Evolutionary conservation across 2,113 vertebrate genomes (phyloP).

Genomic region (Poeciliopsis occidentalis): DNA sequence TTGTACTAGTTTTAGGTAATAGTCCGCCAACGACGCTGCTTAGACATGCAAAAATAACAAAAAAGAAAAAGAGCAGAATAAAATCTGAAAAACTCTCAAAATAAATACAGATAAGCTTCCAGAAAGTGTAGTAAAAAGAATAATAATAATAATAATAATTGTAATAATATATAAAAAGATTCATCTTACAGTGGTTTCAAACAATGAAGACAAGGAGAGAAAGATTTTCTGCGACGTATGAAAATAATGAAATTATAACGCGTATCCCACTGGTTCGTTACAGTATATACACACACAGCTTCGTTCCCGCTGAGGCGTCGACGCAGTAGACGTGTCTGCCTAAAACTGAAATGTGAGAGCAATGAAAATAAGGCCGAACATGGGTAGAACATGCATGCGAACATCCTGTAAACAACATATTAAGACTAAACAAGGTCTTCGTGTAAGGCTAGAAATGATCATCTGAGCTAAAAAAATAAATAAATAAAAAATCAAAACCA

Average conservation of each 20-base stretch:
- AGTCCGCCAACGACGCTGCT: constrained; percentile 55
- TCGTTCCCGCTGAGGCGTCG: constrained; percentile 38
- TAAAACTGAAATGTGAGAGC: constrained; percentile 62
- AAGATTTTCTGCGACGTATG: constrained; percentile 43
- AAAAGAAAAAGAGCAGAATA: constrained; percentile 29
- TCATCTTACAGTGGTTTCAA: constrained; percentile 58
- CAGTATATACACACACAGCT: constrained; percentile 7
- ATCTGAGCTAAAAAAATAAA: constrained; percentile 51
- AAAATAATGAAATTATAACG: constrained; percentile 48
- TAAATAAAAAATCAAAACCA: no score
- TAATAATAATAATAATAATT: constrained; percentile 55
- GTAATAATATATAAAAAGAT: constrained; percentile 58
- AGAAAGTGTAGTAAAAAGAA: constrained; percentile 73
- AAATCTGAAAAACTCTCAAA: constrained; percentile 70
- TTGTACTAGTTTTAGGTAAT: constrained; percentile 43
- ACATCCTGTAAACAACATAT: constrained; percentile 80
- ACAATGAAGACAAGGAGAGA: constrained; percentile 61
- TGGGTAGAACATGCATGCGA: constrained; percentile 78
- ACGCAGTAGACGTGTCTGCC: constrained; percentile 48
- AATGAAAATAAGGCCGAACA: constrained; percentile 82
- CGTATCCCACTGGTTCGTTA: neutral
- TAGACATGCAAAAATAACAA: constrained; percentile 66
- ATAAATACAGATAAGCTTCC: constrained; percentile 77
- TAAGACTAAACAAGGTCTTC: constrained; percentile 81
- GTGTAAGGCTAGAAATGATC: constrained; percentile 80